phyloP scores from a whole-genome alignment of 2,113 vertebrate species.

The Passer montanus region DNA sequence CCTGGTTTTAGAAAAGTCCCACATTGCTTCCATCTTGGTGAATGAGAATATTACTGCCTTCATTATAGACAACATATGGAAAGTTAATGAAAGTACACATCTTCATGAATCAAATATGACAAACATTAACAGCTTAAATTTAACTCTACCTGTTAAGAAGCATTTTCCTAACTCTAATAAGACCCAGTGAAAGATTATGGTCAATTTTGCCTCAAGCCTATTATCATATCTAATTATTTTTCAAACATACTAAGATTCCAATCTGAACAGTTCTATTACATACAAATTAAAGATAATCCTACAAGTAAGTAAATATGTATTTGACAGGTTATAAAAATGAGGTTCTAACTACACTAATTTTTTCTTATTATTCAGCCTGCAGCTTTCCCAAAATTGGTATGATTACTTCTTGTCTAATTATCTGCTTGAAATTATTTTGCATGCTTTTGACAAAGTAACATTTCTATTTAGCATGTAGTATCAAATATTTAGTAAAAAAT shows the following conservation, averaged over 20 bases:
- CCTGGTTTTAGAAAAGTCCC: not conserved
- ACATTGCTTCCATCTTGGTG: not conserved
- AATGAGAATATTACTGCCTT: not conserved
- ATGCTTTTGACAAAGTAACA: not conserved
- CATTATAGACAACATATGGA: not conserved
- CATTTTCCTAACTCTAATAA: not conserved
- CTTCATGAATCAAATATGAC: not conserved
- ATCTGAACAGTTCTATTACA: not conserved
- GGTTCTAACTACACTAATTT: not conserved
- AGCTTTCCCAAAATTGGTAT: not conserved
- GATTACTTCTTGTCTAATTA: not conserved
- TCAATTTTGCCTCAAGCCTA: not conserved
- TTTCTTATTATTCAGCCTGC: not conserved
- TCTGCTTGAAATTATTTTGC: not conserved
- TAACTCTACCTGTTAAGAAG: not conserved
- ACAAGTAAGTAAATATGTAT: not conserved
- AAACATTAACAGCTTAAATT: not conserved
- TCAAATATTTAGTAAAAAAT: not conserved
- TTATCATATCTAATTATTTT: not conserved
- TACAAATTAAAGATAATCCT: not conserved
- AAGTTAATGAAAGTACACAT: not conserved
- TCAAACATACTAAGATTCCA: not conserved
- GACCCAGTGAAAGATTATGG: not conserved
- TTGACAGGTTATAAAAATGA: not conserved
- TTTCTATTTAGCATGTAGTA: not conserved